Conservation (phyloP, 1,140 invertebrate genomes). For the Ericerus pela region DNA sequence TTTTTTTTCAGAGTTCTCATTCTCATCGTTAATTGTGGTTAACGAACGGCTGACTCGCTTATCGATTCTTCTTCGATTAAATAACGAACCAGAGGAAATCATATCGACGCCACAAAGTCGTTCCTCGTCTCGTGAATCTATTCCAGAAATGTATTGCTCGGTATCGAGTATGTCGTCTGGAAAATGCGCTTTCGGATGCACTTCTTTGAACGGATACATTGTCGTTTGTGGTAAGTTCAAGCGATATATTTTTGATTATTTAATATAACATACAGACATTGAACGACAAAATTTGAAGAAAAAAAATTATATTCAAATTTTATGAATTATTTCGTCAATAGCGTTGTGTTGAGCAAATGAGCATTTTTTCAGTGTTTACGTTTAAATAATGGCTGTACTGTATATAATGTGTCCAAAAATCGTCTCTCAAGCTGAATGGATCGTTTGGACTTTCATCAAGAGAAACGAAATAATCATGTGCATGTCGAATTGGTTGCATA, state of each 20-base stretch:
- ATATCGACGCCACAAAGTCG: slow-evolving; percentile 9
- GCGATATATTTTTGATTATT: neutral
- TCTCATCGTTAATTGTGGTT: slow-evolving; percentile 48
- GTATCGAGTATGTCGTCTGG: slow-evolving; percentile 49
- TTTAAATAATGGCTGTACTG: no score
- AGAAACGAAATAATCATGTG: no score
- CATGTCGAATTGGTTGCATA: no score
- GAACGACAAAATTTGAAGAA: no score
- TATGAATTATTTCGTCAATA: no score
- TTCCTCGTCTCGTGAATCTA: slow-evolving; percentile 15
- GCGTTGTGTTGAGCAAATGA: no score
- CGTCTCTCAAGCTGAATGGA: no score
- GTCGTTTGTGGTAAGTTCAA: slow-evolving; percentile 51
- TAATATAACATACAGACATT: no score
- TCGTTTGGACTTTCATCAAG: no score
- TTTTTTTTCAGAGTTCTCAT: slow-evolving; percentile 39
- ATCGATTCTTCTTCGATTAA: slow-evolving; percentile 44
- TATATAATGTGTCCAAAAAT: no score
- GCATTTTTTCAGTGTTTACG: no score
- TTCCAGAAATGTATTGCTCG: slow-evolving; percentile 41
- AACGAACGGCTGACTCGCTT: slow-evolving; percentile 44
- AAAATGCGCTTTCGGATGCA: slow-evolving; percentile 58
- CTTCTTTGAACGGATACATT: slow-evolving; percentile 47
- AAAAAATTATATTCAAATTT: no score
- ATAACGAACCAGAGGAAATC: slow-evolving; percentile 23